These are phyloP conservation scores for Cryptocephalus moraei DNA, from an alignment of 2,888 invertebrate genomes.

Conservation along the genomic window DNA sequence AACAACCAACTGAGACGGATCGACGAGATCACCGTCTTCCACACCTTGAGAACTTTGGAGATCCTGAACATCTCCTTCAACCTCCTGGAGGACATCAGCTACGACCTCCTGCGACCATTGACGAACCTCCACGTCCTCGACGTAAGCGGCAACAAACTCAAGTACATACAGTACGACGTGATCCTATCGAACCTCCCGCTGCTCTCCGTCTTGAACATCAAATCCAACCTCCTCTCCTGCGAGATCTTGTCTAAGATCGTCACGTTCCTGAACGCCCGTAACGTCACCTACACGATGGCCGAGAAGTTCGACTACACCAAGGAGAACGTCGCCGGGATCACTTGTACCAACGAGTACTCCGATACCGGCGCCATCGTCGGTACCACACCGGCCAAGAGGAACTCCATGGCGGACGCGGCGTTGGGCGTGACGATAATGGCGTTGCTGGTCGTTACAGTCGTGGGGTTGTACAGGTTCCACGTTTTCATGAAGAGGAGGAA, in stretches of 20 bases:
- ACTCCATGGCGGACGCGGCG: constrained; percentile 10
- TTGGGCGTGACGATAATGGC: constrained; percentile 13
- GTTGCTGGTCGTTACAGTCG: constrained; percentile 12
- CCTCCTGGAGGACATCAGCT: constrained; percentile 22
- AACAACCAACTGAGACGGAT: constrained; percentile 18
- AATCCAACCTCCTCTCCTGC: constrained; percentile 30
- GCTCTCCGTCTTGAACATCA: constrained; percentile 28
- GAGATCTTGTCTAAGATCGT: constrained; percentile 28
- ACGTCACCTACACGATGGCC: constrained; percentile 26
- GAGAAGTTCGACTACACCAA: constrained; percentile 25
- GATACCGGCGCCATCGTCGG: neutral
- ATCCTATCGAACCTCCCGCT: constrained; percentile 27
- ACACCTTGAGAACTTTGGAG: constrained; percentile 21
- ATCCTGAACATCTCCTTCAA: constrained; percentile 30
- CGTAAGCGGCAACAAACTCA: constrained; percentile 28
- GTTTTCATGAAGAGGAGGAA: constrained; percentile 24
- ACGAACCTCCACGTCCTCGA: constrained; percentile 26
- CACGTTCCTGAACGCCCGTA: constrained; percentile 23
- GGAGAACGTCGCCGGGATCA: constrained; percentile 34
- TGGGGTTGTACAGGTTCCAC: constrained; percentile 19
- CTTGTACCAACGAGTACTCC: constrained; percentile 19
- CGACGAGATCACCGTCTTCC: constrained; percentile 18
- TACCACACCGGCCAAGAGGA: neutral
- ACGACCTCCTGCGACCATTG: constrained; percentile 22
- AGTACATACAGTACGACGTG: constrained; percentile 27